Evolutionary conservation across 1,140 invertebrate species (phyloP).

Genomic region (Mamestra configurata): DNA sequence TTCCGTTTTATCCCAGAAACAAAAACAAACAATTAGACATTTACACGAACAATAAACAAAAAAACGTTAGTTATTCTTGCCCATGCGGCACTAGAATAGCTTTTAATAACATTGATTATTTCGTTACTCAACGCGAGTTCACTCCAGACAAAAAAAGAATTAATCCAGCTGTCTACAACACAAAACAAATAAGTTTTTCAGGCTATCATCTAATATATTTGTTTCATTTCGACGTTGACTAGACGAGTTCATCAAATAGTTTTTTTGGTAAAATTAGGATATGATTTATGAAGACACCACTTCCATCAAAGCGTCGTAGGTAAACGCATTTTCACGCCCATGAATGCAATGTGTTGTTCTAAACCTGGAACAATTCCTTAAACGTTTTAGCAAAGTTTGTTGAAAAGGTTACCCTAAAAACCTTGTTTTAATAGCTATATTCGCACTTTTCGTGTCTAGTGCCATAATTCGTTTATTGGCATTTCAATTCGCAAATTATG

Average conservation of each 20-base stretch:
- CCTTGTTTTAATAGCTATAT: slow-evolving; percentile 28
- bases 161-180: slow-evolving; percentile 8
- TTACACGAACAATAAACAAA: background rate
- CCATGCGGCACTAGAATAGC: background rate
- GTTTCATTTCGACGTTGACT: no score
- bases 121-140: background rate
- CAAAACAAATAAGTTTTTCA: background rate
- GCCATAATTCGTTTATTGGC: background rate
- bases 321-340: background rate
- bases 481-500: background rate
- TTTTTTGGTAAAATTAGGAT: background rate
- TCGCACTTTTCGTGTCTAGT: background rate
- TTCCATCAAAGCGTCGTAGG: background rate
- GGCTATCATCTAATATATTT: background rate
- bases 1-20: background rate
- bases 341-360: background rate
- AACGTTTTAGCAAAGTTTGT: slow-evolving; percentile 3
- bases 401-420: slow-evolving; percentile 22
- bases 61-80: background rate
- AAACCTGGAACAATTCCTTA: background rate
- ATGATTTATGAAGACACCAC: background rate
- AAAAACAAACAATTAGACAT: background rate
- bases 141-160: slow-evolving; percentile 14
- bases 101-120: slow-evolving; percentile 3
- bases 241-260: no score